A percentile compares a stretch with the other conserved stretches of the same genome.
Conservation (phyloP, 2,113 vertebrate species). For the Hymenochirus boettgeri region DNA sequence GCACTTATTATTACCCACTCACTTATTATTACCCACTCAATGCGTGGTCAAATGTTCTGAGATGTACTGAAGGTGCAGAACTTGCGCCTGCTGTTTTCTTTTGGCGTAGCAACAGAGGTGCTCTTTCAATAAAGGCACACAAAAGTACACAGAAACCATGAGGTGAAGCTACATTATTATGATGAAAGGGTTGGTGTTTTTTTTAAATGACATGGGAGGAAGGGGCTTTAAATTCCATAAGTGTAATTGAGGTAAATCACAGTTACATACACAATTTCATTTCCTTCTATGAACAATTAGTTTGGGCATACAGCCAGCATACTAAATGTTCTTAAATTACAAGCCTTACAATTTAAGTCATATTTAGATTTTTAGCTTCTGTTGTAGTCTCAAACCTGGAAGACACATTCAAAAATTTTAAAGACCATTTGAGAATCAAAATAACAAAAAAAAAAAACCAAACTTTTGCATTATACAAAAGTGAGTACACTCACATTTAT, state of each 20-base stretch:
- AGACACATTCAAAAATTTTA: no score
- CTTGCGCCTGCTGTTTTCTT: slow-evolving; percentile 18
- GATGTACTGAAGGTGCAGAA: slow-evolving; percentile 13
- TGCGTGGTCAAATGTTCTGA: slow-evolving; percentile 35
- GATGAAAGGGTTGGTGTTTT: slow-evolving; percentile 6
- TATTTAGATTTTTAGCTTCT: no score
- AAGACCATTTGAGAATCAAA: no score
- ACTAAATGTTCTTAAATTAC: not conserved
- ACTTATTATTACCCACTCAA: slow-evolving; percentile 26
- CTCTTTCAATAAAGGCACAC: slow-evolving; percentile 19
- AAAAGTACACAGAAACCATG: slow-evolving; percentile 30
- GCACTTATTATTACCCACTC: slow-evolving; percentile 31
- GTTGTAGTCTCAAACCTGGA: no score
- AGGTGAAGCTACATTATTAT: slow-evolving; percentile 6
- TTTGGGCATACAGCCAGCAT: slow-evolving; percentile 15
- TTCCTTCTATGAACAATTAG: slow-evolving; percentile 23
- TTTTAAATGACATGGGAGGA: slow-evolving; percentile 7
- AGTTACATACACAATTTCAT: slow-evolving; percentile 6
- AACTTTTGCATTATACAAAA: no score
- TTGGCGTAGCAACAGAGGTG: slow-evolving; percentile 20
- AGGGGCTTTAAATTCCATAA: not conserved
- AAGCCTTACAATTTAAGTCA: slow-evolving; percentile 9
- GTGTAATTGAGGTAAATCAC: slow-evolving; percentile 31
- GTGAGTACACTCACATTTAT: no score
- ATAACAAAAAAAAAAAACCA: no score